A percentile compares a stretch with the other conserved stretches of the same genome.
Evolutionary conservation across 2,797 vertebrate species (phyloP).

Genomic region (Pangasius krempfi): DNA sequence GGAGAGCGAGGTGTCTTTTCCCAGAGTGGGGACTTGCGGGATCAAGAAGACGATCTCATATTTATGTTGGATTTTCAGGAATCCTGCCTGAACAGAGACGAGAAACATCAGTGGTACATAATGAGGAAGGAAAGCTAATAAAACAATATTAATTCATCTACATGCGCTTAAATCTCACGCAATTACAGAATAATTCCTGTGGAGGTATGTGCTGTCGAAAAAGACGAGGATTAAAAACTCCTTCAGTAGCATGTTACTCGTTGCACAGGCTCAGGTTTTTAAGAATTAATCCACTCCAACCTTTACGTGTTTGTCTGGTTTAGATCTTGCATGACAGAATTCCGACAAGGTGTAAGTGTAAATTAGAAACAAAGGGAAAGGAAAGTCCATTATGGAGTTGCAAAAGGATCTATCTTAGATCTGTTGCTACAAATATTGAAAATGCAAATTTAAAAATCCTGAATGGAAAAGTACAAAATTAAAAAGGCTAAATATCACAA

Average conservation of each 20-base stretch:
- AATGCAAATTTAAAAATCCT: too few relatives aligned
- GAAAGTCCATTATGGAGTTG: not conserved
- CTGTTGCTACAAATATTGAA: too few relatives aligned
- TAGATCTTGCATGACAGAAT: not conserved
- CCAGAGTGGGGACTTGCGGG: slow-evolving; percentile 74
- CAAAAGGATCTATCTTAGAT: not conserved
- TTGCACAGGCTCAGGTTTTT: not conserved
- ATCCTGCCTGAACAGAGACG: slow-evolving; percentile 78
- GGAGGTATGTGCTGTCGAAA: too few relatives aligned
- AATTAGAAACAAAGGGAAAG: not conserved
- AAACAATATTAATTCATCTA: not conserved
- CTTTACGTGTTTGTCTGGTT: not conserved
- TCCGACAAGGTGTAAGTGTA: not conserved
- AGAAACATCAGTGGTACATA: not conserved
- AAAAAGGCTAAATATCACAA: too few relatives aligned
- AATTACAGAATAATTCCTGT: not conserved
- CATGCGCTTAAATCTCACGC: not conserved
- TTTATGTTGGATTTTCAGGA: slow-evolving; percentile 86
- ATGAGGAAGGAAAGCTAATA: not conserved
- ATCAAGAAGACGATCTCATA: slow-evolving; percentile 86
- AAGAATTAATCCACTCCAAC: not conserved
- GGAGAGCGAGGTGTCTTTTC: slow-evolving; percentile 73
- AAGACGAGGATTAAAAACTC: too few relatives aligned
- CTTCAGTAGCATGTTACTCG: too few relatives aligned
- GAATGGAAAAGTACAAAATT: too few relatives aligned